Evolutionary conservation across 1,140 invertebrate species (phyloP).

Genomic region (Cardiocondyla obscurior): DNA sequence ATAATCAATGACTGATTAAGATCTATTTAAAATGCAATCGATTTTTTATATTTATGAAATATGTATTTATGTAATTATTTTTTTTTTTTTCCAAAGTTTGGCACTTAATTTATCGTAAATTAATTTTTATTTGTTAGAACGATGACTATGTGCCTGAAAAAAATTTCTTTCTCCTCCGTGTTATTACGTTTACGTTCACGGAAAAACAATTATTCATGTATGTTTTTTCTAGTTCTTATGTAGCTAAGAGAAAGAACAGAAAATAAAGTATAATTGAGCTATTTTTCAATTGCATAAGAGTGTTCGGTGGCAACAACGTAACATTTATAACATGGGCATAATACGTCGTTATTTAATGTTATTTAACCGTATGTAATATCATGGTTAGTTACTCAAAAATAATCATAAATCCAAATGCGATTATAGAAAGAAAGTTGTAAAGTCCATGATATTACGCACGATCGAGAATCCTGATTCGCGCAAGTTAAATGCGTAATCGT

Average conservation of each 20-base stretch:
- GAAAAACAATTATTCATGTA: neutral
- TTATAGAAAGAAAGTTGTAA: conserved; percentile 6
- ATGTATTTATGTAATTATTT: neutral
- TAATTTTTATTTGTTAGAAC: neutral
- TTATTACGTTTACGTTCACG: neutral
- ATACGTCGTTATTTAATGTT: conserved; percentile 21
- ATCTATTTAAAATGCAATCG: too few species aligned
- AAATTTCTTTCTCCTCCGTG: neutral
- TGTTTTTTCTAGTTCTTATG: too few species aligned
- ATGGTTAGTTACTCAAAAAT: conserved; percentile 17
- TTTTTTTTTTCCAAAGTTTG: neutral
- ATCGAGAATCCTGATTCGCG: neutral
- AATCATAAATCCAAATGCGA: neutral
- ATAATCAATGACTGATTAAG: too few species aligned
- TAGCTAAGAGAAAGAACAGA: neutral
- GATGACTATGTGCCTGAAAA: neutral
- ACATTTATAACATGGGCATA: neutral
- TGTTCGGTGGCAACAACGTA: neutral
- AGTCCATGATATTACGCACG: neutral
- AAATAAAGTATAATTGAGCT: neutral
- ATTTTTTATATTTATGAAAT: too few species aligned
- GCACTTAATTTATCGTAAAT: neutral
- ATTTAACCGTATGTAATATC: neutral
- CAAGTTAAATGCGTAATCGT: neutral
- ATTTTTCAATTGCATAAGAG: conserved; percentile 23